Percentiles rank a stretch among this genome's conserved stretches.
These are phyloP conservation scores for Apis dorsata DNA, from an alignment of 1,140 invertebrate genomes.

Conservation along the genomic window DNA sequence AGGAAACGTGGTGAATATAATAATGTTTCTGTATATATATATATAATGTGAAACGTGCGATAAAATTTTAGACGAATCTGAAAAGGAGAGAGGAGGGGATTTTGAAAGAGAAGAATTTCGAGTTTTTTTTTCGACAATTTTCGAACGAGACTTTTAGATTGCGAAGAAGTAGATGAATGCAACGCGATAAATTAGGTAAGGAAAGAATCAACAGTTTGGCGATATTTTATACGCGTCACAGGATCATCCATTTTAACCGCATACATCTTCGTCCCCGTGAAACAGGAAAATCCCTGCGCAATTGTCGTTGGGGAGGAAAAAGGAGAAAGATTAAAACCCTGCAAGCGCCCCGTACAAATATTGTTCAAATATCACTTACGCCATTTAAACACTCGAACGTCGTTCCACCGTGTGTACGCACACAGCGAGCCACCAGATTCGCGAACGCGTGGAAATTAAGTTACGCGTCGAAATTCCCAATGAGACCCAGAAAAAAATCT, in stretches of 20 bases:
- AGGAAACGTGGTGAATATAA: background rate
- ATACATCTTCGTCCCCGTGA: background rate
- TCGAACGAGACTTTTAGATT: too few relatives aligned
- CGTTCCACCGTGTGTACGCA: background rate
- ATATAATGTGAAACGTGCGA: too few relatives aligned
- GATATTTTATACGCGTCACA: background rate
- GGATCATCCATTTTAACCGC: background rate
- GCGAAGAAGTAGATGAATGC: too few relatives aligned
- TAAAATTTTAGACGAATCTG: too few relatives aligned
- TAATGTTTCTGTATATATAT: too few relatives aligned
- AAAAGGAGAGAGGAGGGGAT: too few relatives aligned
- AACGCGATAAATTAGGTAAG: too few relatives aligned
- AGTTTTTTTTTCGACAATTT: too few relatives aligned
- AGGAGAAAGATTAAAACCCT: background rate
- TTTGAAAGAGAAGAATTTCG: too few relatives aligned
- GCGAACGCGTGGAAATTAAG: background rate
- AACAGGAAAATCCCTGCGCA: background rate
- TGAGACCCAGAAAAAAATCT: background rate
- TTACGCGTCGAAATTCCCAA: background rate
- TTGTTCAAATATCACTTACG: constrained; percentile 13
- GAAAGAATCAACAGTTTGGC: too few relatives aligned
- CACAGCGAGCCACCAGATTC: background rate
- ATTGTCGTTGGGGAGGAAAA: background rate
- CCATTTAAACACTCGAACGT: background rate
- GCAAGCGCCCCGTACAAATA: too few relatives aligned